Conservation (phyloP, 2,888 invertebrate species). For the Mythimna loreyi region DNA sequence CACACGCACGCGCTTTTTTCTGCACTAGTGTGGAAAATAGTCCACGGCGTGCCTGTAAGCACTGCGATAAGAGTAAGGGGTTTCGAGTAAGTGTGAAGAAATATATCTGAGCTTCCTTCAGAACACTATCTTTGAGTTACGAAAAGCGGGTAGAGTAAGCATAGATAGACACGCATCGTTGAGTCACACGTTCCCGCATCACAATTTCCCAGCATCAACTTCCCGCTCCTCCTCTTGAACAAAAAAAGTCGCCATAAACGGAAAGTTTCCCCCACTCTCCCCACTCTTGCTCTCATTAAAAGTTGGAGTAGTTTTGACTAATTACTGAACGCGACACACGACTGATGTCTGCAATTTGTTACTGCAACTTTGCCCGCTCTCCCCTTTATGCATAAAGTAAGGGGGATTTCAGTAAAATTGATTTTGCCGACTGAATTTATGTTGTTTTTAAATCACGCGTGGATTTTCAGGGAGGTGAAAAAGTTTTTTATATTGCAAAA, state of each 20-base stretch:
- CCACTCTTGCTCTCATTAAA: conserved; percentile 74
- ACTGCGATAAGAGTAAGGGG: too few species aligned
- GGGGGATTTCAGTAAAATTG: conserved; percentile 56
- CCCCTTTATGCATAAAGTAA: conserved; percentile 49
- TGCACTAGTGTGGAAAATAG: too few species aligned
- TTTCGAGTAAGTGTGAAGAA: too few species aligned
- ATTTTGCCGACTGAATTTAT: conserved; percentile 55
- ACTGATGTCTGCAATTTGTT: conserved; percentile 75
- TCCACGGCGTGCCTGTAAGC: too few species aligned
- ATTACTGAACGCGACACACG: conserved; percentile 72
- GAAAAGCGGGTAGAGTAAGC: background rate
- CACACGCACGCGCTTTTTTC: too few species aligned
- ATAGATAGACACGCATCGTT: background rate
- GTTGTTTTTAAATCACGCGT: conserved; percentile 49
- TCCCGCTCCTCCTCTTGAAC: conserved; percentile 43
- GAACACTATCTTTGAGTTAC: background rate
- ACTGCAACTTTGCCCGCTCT: conserved; percentile 63
- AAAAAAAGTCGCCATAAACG: conserved; percentile 55
- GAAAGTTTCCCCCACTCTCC: conserved; percentile 57
- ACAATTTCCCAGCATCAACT: conserved; percentile 55
- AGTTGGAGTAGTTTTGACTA: conserved; percentile 75
- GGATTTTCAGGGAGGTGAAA: conserved; percentile 21
- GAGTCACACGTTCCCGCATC: background rate
- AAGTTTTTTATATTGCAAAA: conserved; percentile 30
- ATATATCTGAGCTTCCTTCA: too few species aligned